These are phyloP conservation scores for Prionailurus bengalensis DNA, from an alignment of 2,113 vertebrate genomes.

Conservation along the genomic window DNA sequence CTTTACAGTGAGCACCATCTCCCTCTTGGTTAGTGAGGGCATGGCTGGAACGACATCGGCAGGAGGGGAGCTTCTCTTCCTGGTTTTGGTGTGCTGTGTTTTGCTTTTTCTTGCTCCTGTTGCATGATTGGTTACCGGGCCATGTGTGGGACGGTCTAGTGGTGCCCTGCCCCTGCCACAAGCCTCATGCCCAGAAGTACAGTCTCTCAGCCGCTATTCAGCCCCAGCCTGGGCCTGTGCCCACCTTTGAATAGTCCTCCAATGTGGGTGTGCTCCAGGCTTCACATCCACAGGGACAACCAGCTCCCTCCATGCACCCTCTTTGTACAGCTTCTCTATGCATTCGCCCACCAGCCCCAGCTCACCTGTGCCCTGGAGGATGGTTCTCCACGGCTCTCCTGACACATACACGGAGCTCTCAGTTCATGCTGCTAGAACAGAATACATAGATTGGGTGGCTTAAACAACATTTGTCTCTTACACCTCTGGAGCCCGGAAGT, in stretches of 20 bases:
- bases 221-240: too few relatives aligned
- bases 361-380: neutral
- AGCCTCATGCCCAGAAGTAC: neutral
- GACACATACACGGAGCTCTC: neutral
- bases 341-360: neutral
- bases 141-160: accelerated
- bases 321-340: neutral
- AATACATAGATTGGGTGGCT: neutral
- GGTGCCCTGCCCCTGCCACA: neutral
- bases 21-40: neutral
- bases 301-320: neutral
- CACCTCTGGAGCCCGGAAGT: neutral
- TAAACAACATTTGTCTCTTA: neutral
- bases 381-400: neutral
- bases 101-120: neutral
- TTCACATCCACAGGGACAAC: neutral
- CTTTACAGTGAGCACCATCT: neutral
- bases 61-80: neutral
- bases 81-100: neutral
- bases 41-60: neutral
- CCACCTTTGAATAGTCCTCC: neutral
- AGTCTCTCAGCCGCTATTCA: neutral
- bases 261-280: neutral
- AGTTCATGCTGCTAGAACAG: neutral
- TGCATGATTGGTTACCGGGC: neutral